Evolutionary conservation across 2,888 invertebrate genomes (phyloP).

Genomic region (Agrenia bidenticulata): DNA sequence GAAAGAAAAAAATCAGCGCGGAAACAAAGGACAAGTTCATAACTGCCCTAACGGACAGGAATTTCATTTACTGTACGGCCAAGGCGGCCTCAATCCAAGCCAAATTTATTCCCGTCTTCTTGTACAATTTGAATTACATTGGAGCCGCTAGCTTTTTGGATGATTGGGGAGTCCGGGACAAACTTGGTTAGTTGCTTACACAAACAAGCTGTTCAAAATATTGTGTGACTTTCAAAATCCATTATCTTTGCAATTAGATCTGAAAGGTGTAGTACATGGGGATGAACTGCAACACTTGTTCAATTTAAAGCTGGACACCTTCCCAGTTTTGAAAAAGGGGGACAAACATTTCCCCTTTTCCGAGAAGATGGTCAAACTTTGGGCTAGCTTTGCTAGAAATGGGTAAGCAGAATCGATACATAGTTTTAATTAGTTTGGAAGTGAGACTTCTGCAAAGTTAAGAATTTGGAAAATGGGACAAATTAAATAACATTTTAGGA

Average conservation of each 20-base stretch:
- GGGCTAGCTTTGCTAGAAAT: conserved; percentile 33
- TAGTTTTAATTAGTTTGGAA: conserved; percentile 12
- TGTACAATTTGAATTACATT: conserved; percentile 32
- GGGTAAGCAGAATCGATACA: too few relatives aligned
- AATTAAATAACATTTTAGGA: too few relatives aligned
- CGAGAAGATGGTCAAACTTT: conserved; percentile 33
- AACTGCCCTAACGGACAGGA: conserved; percentile 34
- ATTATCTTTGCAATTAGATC: too few relatives aligned
- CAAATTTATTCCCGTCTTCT: conserved; percentile 29
- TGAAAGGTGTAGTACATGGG: conserved; percentile 33
- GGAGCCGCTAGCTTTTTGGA: conserved; percentile 25
- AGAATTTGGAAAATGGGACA: neutral
- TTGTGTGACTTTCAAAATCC: too few relatives aligned
- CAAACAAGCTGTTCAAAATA: neutral
- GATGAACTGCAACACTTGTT: conserved; percentile 40
- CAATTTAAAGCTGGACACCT: conserved; percentile 17
- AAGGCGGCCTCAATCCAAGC: conserved; percentile 30
- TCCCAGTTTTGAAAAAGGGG: conserved; percentile 31
- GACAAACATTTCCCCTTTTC: conserved; percentile 33
- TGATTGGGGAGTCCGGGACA: conserved; percentile 32
- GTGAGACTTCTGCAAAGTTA: too few relatives aligned
- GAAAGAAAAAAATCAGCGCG: conserved; percentile 13
- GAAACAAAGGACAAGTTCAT: conserved; percentile 32
- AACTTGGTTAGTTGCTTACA: conserved; percentile 6
- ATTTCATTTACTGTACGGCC: conserved; percentile 36